Evolutionary conservation across 2,888 invertebrate species (phyloP), one percentile per base, ranked within the genome.

Genomic region (Caprella mutica): DNA sequence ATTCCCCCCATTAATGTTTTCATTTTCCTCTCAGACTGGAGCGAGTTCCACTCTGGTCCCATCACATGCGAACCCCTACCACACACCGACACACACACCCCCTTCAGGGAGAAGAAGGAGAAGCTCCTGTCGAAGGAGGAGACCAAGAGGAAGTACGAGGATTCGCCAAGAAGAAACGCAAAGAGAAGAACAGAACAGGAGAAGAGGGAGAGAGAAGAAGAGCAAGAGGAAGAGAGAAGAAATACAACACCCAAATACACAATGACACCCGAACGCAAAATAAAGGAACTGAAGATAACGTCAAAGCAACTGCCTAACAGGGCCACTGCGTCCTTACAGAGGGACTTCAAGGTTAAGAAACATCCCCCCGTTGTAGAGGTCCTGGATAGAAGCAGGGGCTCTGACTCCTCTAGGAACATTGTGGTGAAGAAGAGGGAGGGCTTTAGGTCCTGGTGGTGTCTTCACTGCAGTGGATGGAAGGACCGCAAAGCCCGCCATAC

Each of bases 361-460:
- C n/a, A n/a, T n/a, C n/a, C n/a, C n/a, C n/a, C n/a, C n/a, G n/a
- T n/a, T n/a, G n/a, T n/a, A n/a, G n/a, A n/a, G n/a, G n/a, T n/a
- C n/a, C n/a, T n/a, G n/a, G n/a, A n/a, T n/a, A n/a, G n/a, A n/a
- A n/a, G n/a, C n/a, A n/a, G n/a, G n/a, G n/a, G n/a, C n/a, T n/a
- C n/a, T n/a, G n/a, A n/a, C n/a, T n/a, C n/a, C n/a, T 48, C 21
- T 17, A 30, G 30, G 48, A 30, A 48, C 9, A 55, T 33, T 24
- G 44, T 24, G 19, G 42, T 42, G n/a, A 55, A 29, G 46, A 55
- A 43, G 23, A 52, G 43, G 27, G 51, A 56, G 40, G 42, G 33
- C n/a, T 17, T 52, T 21, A 9, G 24, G 52, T 55, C 55, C 12
- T 55, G 44, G 44, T 55, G 55, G 55, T 55, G 55, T 23, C 29